Percentiles rank a stretch among this genome's conserved stretches.
Evolutionary conservation across 1,140 invertebrate species (phyloP).

Genomic region (Calliopsis andreniformis): DNA sequence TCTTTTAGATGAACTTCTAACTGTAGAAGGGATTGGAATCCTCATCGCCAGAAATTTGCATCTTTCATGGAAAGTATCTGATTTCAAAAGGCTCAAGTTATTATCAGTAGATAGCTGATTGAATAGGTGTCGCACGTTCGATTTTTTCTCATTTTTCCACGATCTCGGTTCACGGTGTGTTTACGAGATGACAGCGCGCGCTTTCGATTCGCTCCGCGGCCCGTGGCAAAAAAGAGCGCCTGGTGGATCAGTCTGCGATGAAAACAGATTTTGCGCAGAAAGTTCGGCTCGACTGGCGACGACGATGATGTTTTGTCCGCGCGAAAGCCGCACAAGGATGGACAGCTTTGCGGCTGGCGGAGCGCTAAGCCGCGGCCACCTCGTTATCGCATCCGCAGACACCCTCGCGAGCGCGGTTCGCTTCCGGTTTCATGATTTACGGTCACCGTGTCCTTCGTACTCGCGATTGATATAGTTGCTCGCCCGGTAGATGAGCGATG

Average conservation of each 20-base stretch:
- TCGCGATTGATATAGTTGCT: constrained; percentile 17
- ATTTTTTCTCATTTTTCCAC: too few species aligned
- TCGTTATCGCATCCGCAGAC: constrained; percentile 63
- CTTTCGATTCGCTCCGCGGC: neutral
- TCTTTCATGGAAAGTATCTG: too few species aligned
- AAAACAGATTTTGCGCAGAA: constrained; percentile 41
- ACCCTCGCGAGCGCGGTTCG: constrained; percentile 52
- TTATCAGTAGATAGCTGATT: too few species aligned
- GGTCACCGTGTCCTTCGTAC: constrained; percentile 21
- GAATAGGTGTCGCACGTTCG: too few species aligned
- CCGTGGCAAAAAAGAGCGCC: constrained; percentile 19
- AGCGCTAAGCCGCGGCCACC: constrained; percentile 33
- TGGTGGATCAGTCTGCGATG: constrained; percentile 24
- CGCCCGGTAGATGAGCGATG: neutral
- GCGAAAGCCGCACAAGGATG: constrained; percentile 36
- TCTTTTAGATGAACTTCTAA: too few species aligned
- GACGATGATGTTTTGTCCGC: constrained; percentile 46
- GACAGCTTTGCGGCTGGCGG: constrained; percentile 49
- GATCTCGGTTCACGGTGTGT: too few species aligned
- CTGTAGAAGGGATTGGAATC: too few species aligned
- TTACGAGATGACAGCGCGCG: too few species aligned
- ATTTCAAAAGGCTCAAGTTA: too few species aligned
- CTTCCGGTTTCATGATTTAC: constrained; percentile 45
- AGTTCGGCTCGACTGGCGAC: constrained; percentile 15
- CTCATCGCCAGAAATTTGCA: too few species aligned